Conservation (phyloP, 2,888 invertebrate species). For the Isoperla grammatica region DNA sequence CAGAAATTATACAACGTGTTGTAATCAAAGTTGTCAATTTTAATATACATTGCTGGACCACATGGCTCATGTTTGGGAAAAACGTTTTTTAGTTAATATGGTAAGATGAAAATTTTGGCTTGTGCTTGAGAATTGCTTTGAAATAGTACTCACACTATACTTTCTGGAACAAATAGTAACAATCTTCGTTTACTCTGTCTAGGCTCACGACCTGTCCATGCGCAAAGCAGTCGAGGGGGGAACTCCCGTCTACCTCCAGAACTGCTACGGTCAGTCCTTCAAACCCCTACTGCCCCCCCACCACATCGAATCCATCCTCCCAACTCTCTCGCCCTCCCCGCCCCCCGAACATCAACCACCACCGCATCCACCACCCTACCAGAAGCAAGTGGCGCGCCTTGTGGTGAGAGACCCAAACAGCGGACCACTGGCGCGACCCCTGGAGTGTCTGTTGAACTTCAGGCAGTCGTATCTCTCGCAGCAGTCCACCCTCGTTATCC, state of each 20-base stretch:
- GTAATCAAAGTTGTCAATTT: too few species aligned
- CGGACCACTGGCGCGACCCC: not conserved
- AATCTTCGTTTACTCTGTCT: not conserved
- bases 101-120: too few species aligned
- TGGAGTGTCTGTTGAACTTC: conserved; percentile 1
- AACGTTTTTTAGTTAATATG: too few species aligned
- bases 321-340: not conserved
- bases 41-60: too few species aligned
- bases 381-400: not conserved
- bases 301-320: not conserved
- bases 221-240: conserved; percentile 3
- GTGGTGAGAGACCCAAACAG: not conserved
- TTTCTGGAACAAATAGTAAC: too few species aligned
- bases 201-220: conserved; percentile 8
- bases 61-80: too few species aligned
- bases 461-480: not conserved
- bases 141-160: too few species aligned
- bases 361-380: not conserved
- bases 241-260: not conserved
- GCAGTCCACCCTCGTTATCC: too few species aligned
- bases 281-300: not conserved
- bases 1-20: too few species aligned
- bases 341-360: not conserved
- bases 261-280: too few species aligned
- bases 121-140: too few species aligned